A percentile compares a stretch with the other conserved stretches of the same genome.
phyloP scores from a whole-genome alignment of 2,797 vertebrate species.

The Hoplostethus mediterraneus region DNA sequence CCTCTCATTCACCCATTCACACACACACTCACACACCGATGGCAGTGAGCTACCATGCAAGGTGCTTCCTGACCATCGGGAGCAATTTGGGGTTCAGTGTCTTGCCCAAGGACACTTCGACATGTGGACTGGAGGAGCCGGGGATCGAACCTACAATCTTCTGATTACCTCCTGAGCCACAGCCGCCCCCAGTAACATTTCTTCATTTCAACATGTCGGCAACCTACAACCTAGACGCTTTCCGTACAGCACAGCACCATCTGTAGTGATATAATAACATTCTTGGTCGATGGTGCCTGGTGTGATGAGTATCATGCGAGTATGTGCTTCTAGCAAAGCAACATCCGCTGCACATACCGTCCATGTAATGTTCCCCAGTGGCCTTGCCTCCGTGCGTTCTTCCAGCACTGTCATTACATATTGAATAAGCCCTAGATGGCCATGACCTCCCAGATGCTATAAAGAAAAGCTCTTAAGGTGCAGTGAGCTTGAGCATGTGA shows the following conservation, averaged over 20 bases:
- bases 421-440: not conserved
- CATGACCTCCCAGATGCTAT: conserved; percentile 36
- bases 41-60: no score
- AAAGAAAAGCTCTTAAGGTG: conserved; percentile 42
- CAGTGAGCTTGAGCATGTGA: conserved; percentile 14
- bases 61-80: no score
- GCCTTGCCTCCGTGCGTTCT: conserved; percentile 35
- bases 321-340: not conserved
- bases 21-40: no score
- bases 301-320: no score
- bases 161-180: no score
- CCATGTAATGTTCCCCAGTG: conserved; percentile 7
- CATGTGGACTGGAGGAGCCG: no score
- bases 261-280: not conserved
- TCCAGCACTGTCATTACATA: not conserved
- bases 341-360: not conserved
- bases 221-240: not conserved
- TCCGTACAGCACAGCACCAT: not conserved
- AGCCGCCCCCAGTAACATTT: no score
- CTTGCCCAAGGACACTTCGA: no score
- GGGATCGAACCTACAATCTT: no score
- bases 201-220: not conserved
- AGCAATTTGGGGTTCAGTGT: no score
- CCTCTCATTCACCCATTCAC: no score
- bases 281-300: not conserved